Evolutionary conservation across 2,888 invertebrate species (phyloP).

Genomic region (Clivina fossor): DNA sequence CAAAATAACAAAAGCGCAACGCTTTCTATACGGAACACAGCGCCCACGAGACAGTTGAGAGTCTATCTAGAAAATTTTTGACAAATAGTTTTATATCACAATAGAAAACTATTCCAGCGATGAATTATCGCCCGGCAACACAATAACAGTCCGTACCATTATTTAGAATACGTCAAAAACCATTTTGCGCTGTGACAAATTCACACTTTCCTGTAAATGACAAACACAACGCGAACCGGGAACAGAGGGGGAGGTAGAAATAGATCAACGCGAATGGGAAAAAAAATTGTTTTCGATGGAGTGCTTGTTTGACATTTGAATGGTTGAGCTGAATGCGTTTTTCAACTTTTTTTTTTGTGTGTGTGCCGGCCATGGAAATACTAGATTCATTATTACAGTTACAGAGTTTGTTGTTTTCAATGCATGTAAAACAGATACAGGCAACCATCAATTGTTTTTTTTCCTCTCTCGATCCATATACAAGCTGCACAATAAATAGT

Average conservation of each 20-base stretch:
- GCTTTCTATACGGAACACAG: background rate
- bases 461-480: no score
- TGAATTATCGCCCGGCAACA: conserved; percentile 23
- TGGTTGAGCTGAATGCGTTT: no score
- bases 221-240: no score
- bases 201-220: conserved; percentile 30
- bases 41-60: background rate
- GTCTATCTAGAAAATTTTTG: conserved; percentile 22
- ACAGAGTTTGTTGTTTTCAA: no score
- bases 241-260: background rate
- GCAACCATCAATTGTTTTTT: no score
- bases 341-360: no score
- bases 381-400: no score
- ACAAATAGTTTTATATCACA: conserved; percentile 29
- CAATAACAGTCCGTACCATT: conserved; percentile 14
- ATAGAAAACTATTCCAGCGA: conserved; percentile 23
- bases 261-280: background rate
- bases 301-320: no score
- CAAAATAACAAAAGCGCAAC: background rate
- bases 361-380: no score
- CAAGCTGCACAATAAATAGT: no score
- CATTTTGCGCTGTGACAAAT: conserved; percentile 30
- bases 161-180: conserved; percentile 29
- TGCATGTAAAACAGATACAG: no score
- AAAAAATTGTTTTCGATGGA: no score